Conservation (phyloP, 2,888 invertebrate species). For the Mellilla xanthometata region DNA sequence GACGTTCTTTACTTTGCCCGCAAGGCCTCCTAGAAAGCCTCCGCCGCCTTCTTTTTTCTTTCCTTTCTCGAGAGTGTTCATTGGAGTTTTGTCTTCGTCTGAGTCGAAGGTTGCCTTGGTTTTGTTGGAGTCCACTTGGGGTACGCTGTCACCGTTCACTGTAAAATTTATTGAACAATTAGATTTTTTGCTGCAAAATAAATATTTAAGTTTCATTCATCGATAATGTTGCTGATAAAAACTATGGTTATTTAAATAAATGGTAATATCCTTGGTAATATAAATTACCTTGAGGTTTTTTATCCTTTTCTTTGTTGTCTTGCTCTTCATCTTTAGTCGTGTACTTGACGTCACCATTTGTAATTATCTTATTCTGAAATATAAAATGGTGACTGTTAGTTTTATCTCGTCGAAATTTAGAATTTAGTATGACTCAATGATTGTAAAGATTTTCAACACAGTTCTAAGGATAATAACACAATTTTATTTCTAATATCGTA, state of each 20-base stretch:
- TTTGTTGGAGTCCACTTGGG: conserved; percentile 76
- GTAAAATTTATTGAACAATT: too few relatives aligned
- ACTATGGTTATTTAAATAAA: too few relatives aligned
- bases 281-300: conserved; percentile 61
- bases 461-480: too few relatives aligned
- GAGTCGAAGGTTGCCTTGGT: conserved; percentile 81
- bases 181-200: too few relatives aligned
- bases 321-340: conserved; percentile 48
- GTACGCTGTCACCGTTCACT: conserved; percentile 71
- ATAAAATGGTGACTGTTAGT: too few relatives aligned
- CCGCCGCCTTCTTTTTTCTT: conserved; percentile 65
- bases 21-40: conserved; percentile 67
- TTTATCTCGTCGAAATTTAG: too few relatives aligned
- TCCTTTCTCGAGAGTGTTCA: conserved; percentile 78
- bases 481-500: too few relatives aligned
- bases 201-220: not conserved
- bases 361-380: conserved; percentile 63
- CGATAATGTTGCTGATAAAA: too few relatives aligned
- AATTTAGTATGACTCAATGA: too few relatives aligned
- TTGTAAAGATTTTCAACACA: not conserved
- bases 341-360: conserved; percentile 71
- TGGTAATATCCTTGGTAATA: too few relatives aligned
- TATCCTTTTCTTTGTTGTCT: conserved; percentile 40
- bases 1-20: conserved; percentile 67
- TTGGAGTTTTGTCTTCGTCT: conserved; percentile 78